phyloP scores from a whole-genome alignment of 2,888 invertebrate species.

The Aleiodes alternator region DNA sequence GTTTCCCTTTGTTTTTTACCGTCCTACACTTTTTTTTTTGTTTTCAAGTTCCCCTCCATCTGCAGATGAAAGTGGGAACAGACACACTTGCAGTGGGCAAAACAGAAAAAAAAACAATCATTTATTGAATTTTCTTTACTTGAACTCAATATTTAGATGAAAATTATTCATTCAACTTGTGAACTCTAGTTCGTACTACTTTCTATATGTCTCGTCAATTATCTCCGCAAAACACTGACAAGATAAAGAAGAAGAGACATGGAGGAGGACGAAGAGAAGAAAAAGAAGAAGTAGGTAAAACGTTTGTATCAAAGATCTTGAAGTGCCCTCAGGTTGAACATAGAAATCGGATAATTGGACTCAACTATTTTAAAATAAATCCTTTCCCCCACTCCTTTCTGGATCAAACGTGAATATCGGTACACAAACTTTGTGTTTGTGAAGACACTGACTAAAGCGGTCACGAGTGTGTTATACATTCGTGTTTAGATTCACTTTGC shows the following conservation, averaged over 20 bases:
- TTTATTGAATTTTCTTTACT: no score
- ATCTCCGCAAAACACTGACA: slow-evolving; percentile 27
- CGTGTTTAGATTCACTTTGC: slow-evolving; percentile 46
- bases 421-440: not conserved
- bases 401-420: slow-evolving; percentile 1
- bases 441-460: slow-evolving; percentile 43
- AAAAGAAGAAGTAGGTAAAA: slow-evolving; percentile 1
- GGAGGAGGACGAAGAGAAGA: not conserved
- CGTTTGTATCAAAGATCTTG: slow-evolving; percentile 40
- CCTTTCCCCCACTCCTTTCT: no score
- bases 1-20: slow-evolving; percentile 13
- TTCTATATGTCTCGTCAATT: slow-evolving; percentile 42
- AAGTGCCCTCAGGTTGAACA: slow-evolving; percentile 31
- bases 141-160: no score
- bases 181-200: not conserved
- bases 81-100: not conserved
- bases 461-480: slow-evolving; percentile 45
- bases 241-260: not conserved
- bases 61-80: slow-evolving; percentile 28
- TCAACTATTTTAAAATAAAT: not conserved
- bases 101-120: not conserved
- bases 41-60: slow-evolving; percentile 5
- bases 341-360: slow-evolving; percentile 47
- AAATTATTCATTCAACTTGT: not conserved
- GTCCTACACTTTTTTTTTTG: not conserved